phyloP scores from a whole-genome alignment of 1,140 invertebrate genomes.

The Ceratosolen solmsi region DNA sequence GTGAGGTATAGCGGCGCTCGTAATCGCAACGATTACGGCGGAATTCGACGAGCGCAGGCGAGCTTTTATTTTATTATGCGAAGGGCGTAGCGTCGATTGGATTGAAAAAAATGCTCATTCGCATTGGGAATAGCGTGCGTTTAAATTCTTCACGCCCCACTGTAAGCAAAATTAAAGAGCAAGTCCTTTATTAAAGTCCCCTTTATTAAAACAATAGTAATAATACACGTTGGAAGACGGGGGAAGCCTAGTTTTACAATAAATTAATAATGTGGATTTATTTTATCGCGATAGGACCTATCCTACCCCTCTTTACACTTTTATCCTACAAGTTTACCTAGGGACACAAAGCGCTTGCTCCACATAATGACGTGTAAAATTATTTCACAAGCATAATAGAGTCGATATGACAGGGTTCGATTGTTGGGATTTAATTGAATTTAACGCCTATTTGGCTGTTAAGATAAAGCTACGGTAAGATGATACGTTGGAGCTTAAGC shows the following conservation, averaged over 20 bases:
- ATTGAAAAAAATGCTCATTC: conserved; percentile 44
- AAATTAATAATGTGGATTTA: not conserved
- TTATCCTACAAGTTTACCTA: too few relatives aligned
- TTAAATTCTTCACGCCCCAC: conserved; percentile 40
- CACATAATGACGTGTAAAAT: too few relatives aligned
- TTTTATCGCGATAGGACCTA: not conserved
- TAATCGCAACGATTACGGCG: conserved; percentile 49
- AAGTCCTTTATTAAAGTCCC: conserved; percentile 23
- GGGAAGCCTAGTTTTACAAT: not conserved
- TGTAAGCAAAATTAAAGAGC: conserved; percentile 43
- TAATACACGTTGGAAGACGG: not conserved
- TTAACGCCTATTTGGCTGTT: too few relatives aligned
- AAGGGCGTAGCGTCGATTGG: conserved; percentile 44
- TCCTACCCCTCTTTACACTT: not conserved
- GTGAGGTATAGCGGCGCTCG: conserved; percentile 26
- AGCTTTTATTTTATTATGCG: conserved; percentile 47
- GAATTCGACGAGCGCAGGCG: conserved; percentile 41
- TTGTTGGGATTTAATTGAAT: too few relatives aligned
- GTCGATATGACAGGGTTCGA: too few relatives aligned
- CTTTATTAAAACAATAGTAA: conserved; percentile 45
- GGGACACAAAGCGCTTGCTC: too few relatives aligned
- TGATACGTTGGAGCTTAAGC: too few relatives aligned
- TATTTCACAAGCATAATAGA: too few relatives aligned
- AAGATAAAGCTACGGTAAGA: too few relatives aligned
- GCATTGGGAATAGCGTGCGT: conserved; percentile 22